Percentiles rank a stretch among this genome's conserved stretches.
phyloP scores from a whole-genome alignment of 2,888 invertebrate genomes.

The Clanis bilineata region DNA sequence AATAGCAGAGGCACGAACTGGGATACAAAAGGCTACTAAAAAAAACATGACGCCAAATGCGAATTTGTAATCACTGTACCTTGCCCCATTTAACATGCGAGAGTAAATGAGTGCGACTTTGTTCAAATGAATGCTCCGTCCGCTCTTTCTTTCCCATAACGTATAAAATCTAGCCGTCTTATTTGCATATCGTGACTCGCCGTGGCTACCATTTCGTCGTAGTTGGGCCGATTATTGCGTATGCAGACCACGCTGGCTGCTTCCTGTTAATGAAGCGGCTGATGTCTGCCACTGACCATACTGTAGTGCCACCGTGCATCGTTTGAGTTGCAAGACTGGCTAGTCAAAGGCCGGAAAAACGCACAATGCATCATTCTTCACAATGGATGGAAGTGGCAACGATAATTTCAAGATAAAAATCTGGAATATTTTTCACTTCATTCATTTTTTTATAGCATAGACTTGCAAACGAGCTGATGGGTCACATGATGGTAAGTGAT shows the following conservation, averaged over 20 bases:
- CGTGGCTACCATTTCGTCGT: constrained; percentile 37
- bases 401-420: constrained; percentile 15
- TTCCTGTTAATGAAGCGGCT: constrained; percentile 70
- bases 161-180: constrained; percentile 34
- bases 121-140: constrained; percentile 28
- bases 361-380: constrained; percentile 19
- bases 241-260: constrained; percentile 59
- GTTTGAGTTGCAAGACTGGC: constrained; percentile 16
- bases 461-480: too few relatives aligned
- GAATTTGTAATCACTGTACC: neutral
- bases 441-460: neutral
- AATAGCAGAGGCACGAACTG: neutral
- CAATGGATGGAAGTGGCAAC: constrained; percentile 18
- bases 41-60: neutral
- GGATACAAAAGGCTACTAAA: neutral
- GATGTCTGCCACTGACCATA: constrained; percentile 40
- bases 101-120: constrained; percentile 30
- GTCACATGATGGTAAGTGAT: too few relatives aligned
- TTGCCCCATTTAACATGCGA: neutral
- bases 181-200: constrained; percentile 46
- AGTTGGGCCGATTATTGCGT: constrained; percentile 46
- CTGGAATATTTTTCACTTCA: neutral
- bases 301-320: constrained; percentile 7
- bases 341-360: constrained; percentile 21
- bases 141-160: constrained; percentile 31